Conservation (phyloP, 2,113 vertebrate species). For the Tonatia bakeri region DNA sequence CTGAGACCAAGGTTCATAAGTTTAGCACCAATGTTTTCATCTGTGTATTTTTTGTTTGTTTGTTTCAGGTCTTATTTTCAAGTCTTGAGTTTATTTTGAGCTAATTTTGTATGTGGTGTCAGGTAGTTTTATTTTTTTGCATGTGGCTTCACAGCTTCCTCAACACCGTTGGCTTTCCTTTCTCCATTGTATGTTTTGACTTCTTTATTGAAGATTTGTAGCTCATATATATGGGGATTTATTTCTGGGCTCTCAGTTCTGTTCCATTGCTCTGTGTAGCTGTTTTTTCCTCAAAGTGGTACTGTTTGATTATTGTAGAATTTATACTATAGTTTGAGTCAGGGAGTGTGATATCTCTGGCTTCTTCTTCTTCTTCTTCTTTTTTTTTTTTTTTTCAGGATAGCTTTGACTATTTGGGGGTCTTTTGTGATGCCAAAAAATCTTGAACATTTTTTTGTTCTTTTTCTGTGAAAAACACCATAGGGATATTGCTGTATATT, state of each 20-base stretch:
- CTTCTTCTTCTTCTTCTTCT: too few species aligned
- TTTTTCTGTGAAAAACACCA: background rate
- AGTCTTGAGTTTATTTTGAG: background rate
- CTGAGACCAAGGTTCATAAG: background rate
- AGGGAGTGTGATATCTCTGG: background rate
- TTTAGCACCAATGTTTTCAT: background rate
- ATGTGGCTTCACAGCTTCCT: background rate
- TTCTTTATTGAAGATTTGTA: background rate
- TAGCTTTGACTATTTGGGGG: background rate
- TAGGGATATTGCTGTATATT: background rate
- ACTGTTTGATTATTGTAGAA: background rate
- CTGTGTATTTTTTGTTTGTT: background rate
- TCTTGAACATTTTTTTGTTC: background rate
- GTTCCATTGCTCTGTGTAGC: background rate
- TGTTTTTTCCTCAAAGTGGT: background rate
- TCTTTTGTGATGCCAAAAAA: background rate
- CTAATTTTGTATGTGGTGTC: background rate
- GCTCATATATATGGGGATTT: background rate
- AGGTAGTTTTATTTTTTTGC: background rate
- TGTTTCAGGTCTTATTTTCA: too few species aligned
- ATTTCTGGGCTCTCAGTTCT: background rate
- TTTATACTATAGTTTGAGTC: background rate
- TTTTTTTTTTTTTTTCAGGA: background rate
- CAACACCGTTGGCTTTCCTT: background rate
- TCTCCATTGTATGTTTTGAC: background rate